Evolutionary conservation across 2,113 vertebrate genomes (phyloP).

Genomic region (Lagopus muta): DNA sequence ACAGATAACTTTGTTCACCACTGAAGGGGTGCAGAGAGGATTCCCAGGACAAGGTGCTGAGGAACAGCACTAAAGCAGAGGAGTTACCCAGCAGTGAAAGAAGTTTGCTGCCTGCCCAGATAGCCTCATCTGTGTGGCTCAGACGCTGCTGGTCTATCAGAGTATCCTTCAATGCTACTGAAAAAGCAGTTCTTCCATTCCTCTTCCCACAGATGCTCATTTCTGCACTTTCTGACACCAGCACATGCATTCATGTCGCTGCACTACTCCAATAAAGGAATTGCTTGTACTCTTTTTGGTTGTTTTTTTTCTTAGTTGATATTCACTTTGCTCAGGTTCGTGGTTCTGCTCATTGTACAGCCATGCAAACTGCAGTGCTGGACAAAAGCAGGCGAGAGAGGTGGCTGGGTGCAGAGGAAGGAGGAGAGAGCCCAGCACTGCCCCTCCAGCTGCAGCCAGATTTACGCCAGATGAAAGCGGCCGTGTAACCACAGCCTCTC

Average conservation of each 20-base stretch:
- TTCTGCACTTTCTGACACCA: background rate
- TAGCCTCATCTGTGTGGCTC: background rate
- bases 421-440: background rate
- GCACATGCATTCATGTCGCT: background rate
- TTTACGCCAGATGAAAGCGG: constrained; percentile 58
- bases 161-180: background rate
- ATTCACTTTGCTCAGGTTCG: background rate
- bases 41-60: background rate
- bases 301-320: background rate
- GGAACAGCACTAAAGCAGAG: background rate
- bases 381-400: background rate
- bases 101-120: background rate
- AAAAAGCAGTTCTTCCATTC: background rate
- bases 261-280: background rate
- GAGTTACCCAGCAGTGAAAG: background rate
- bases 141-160: background rate
- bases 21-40: background rate
- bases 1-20: background rate
- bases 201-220: background rate
- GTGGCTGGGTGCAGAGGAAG: background rate
- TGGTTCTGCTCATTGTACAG: background rate
- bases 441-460: constrained; percentile 56
- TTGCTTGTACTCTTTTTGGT: background rate
- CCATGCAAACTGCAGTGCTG: background rate
- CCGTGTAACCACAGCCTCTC: constrained; percentile 45